Conservation (phyloP, 2,113 vertebrate species). For the Drymodes brunneopygia region DNA sequence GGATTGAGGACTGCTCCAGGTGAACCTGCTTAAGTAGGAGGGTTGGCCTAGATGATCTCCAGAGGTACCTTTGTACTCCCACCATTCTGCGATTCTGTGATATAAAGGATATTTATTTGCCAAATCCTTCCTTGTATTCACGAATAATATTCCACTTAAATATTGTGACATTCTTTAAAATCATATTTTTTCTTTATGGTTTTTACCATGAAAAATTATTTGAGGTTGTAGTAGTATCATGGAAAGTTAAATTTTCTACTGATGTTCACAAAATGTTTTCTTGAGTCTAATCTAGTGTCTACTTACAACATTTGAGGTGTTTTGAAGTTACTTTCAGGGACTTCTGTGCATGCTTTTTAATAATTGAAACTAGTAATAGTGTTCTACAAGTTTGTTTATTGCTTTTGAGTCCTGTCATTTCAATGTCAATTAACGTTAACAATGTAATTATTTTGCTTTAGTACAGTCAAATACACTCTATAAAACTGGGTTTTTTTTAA, state of each 20-base stretch:
- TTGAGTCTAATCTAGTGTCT: not conserved
- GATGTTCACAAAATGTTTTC: not conserved
- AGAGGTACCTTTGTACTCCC: rapidly evolving
- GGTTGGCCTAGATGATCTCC: not conserved
- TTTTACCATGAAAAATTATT: not conserved
- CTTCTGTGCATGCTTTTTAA: not conserved
- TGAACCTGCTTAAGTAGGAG: not conserved
- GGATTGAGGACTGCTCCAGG: not conserved
- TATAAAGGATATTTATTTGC: not conserved
- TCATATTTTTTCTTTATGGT: not conserved
- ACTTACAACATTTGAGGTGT: not conserved
- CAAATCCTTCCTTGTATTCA: not conserved
- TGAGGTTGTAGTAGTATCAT: not conserved
- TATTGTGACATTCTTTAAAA: not conserved
- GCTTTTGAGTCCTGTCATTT: not conserved
- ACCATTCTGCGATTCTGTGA: not conserved
- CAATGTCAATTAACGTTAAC: not conserved
- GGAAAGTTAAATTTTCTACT: not conserved
- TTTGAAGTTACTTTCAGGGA: not conserved
- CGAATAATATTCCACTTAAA: not conserved
- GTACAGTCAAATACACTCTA: not conserved
- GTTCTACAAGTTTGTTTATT: not conserved
- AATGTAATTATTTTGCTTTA: not conserved
- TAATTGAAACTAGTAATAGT: not conserved
- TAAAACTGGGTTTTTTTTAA: not conserved